Conservation (phyloP, 2,113 vertebrate genomes). For the Ictalurus punctatus region DNA sequence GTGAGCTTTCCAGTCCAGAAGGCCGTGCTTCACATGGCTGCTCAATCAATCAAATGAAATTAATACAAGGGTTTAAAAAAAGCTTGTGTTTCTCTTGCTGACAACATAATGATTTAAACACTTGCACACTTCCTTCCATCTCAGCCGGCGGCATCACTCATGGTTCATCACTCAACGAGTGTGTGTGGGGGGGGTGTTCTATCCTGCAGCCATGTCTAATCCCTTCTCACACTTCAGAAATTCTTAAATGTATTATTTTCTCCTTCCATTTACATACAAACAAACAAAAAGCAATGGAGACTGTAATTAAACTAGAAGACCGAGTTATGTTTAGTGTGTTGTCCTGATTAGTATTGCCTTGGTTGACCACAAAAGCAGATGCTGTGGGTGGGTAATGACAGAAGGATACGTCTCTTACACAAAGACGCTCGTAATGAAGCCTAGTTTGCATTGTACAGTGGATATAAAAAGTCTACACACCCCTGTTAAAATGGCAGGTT, state of each 20-base stretch:
- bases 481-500: no score
- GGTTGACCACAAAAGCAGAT: slow-evolving; percentile 49
- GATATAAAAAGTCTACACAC: no score
- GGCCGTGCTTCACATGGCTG: not conserved
- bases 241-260: slow-evolving; percentile 56
- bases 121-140: slow-evolving; percentile 2
- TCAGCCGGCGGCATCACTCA: slow-evolving; percentile 30
- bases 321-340: slow-evolving; percentile 38
- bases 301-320: slow-evolving; percentile 41
- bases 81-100: slow-evolving; percentile 7
- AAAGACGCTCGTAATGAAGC: not conserved
- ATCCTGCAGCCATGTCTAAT: slow-evolving; percentile 51
- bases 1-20: not conserved
- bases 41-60: slow-evolving; percentile 7
- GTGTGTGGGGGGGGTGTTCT: not conserved
- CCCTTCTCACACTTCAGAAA: slow-evolving; percentile 32
- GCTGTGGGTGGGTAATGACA: slow-evolving; percentile 21
- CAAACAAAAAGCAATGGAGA: not conserved
- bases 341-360: slow-evolving; percentile 66
- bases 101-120: slow-evolving; percentile 37
- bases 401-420: not conserved
- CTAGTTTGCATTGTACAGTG: not conserved
- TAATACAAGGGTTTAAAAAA: not conserved
- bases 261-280: not conserved
- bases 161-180: slow-evolving; percentile 1